These are phyloP conservation scores for Clinocottus analis DNA, from an alignment of 2,113 vertebrate species.

Conservation along the genomic window DNA sequence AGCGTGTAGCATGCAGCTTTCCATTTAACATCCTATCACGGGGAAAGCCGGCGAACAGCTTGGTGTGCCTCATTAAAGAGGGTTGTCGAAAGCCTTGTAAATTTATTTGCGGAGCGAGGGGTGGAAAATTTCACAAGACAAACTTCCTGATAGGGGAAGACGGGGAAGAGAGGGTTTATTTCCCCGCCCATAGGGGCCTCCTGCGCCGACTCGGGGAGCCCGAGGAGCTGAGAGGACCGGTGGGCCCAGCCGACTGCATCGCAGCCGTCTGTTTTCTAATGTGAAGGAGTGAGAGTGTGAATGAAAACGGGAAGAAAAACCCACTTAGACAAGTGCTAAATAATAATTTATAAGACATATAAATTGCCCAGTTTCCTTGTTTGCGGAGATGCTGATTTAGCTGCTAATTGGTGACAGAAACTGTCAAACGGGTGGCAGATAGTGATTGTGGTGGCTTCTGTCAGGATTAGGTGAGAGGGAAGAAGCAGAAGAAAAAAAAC, in stretches of 20 bases:
- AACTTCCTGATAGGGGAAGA: slow-evolving; percentile 90
- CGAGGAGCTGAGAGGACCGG: slow-evolving; percentile 73
- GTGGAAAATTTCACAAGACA: slow-evolving; percentile 89
- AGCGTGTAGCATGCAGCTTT: slow-evolving; percentile 88
- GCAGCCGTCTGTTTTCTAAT: slow-evolving; percentile 87
- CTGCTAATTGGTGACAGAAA: slow-evolving; percentile 99
- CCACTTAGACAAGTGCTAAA: slow-evolving; percentile 79
- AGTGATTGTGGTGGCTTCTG: slow-evolving; percentile 92
- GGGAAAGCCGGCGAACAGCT: slow-evolving; percentile 78
- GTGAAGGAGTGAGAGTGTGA: slow-evolving; percentile 67
- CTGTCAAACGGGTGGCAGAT: slow-evolving; percentile 98
- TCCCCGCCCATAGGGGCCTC: slow-evolving; percentile 89
- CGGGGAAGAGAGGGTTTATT: slow-evolving; percentile 89
- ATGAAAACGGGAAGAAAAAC: slow-evolving; percentile 63
- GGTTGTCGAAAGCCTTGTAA: slow-evolving; percentile 77
- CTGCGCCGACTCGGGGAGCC: slow-evolving; percentile 72
- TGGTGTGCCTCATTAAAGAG: slow-evolving; percentile 81
- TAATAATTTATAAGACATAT: slow-evolving; percentile 80
- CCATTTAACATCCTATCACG: slow-evolving; percentile 97
- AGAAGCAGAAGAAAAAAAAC: slow-evolving; percentile 36
- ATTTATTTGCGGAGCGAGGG: slow-evolving; percentile 66
- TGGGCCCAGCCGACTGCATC: slow-evolving; percentile 79
- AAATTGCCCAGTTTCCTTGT: slow-evolving; percentile 86
- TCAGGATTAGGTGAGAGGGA: slow-evolving; percentile 92
- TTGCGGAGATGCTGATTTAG: slow-evolving; percentile 98